Conservation (phyloP, 1,140 invertebrate genomes). For the Bombus waltoni region DNA sequence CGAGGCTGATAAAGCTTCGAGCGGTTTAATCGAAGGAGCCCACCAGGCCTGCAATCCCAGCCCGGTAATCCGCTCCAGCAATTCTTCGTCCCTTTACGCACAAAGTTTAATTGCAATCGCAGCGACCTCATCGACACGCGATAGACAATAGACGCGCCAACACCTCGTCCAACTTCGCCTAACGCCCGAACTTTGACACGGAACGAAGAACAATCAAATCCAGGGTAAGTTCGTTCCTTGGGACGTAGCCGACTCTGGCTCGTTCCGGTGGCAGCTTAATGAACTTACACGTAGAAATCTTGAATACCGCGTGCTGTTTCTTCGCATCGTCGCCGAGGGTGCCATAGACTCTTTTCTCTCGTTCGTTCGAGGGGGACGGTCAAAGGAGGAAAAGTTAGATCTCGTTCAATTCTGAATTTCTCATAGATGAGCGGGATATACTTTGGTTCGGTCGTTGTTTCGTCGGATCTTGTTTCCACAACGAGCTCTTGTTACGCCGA, state of each 20-base stretch:
- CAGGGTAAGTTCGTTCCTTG: background rate
- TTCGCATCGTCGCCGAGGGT: background rate
- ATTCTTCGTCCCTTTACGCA: slow-evolving; percentile 3
- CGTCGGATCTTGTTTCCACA: background rate
- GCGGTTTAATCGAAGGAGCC: background rate
- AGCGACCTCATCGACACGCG: slow-evolving; percentile 7
- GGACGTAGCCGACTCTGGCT: too few relatives aligned
- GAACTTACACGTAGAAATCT: background rate
- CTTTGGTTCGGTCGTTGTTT: too few relatives aligned
- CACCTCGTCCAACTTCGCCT: background rate
- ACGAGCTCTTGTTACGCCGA: background rate
- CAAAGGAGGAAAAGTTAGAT: background rate
- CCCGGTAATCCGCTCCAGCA: background rate
- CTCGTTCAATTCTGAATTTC: background rate
- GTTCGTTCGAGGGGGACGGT: background rate
- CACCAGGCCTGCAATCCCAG: background rate
- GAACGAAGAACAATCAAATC: slow-evolving; percentile 8
- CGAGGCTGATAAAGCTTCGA: background rate
- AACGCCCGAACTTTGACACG: background rate
- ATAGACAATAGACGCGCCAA: background rate
- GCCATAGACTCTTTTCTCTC: background rate
- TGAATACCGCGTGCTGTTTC: background rate
- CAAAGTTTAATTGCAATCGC: slow-evolving; percentile 25
- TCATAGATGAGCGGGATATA: background rate
- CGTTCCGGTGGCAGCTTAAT: background rate